Percentiles rank a stretch among this genome's conserved stretches.
phyloP scores from a whole-genome alignment of 2,113 vertebrate genomes.

The Colius striatus region DNA sequence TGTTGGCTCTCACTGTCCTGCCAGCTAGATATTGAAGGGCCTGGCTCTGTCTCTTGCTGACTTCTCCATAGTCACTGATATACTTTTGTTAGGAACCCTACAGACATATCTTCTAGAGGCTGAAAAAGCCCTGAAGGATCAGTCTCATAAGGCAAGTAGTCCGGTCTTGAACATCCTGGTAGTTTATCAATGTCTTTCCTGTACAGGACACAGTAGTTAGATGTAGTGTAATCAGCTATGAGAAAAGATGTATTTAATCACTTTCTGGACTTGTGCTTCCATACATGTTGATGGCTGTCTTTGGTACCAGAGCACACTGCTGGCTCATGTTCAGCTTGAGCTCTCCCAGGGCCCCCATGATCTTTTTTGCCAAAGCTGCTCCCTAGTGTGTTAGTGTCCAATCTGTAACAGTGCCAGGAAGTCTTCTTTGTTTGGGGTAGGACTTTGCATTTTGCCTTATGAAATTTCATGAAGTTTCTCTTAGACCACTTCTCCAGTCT shows the following conservation, averaged over 20 bases:
- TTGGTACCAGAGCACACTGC: neutral
- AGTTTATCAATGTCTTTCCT: neutral
- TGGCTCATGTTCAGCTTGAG: neutral
- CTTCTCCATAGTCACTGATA: neutral
- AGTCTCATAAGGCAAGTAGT: neutral
- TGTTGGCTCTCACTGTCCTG: accelerated
- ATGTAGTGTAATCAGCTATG: neutral
- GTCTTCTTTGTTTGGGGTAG: neutral
- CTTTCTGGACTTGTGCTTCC: neutral
- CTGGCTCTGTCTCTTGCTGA: neutral
- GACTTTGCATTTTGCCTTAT: neutral
- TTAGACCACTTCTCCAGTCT: neutral
- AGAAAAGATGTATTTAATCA: neutral
- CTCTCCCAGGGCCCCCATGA: accelerated
- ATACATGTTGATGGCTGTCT: neutral
- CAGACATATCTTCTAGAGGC: neutral
- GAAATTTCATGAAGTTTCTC: neutral
- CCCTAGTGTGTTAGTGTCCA: neutral
- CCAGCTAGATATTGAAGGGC: accelerated
- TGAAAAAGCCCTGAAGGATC: neutral
- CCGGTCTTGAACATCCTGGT: accelerated
- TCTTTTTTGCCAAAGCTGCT: neutral
- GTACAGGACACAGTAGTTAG: neutral
- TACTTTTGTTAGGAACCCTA: accelerated
- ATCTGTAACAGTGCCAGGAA: neutral